These are phyloP conservation scores for Cephus cinctus DNA, from an alignment of 1,140 invertebrate species.

Conservation along the genomic window DNA sequence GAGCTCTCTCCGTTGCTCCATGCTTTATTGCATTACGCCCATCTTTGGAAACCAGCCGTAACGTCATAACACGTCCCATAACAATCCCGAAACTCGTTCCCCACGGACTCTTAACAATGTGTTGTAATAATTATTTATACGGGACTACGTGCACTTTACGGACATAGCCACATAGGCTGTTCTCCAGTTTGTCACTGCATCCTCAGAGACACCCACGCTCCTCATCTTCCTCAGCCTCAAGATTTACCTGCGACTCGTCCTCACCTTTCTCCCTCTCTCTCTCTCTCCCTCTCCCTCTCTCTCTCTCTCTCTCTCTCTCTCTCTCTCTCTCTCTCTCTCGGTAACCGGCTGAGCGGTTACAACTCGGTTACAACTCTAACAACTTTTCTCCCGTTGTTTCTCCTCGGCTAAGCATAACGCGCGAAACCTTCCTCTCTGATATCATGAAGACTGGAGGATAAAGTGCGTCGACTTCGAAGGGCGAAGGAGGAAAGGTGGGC, in stretches of 20 bases:
- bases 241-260: constrained; percentile 8
- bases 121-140: constrained; percentile 21
- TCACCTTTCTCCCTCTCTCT: constrained; percentile 6
- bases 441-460: too few relatives aligned
- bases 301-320: background rate
- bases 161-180: background rate
- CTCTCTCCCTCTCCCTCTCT: constrained; percentile 1
- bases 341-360: too few relatives aligned
- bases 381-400: too few relatives aligned
- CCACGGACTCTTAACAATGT: constrained; percentile 13
- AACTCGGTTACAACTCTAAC: too few relatives aligned
- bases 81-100: constrained; percentile 22
- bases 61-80: constrained; percentile 24
- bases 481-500: background rate
- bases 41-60: constrained; percentile 24
- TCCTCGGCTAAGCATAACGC: too few relatives aligned
- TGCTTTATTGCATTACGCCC: too few relatives aligned
- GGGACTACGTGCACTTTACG: background rate
- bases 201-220: background rate
- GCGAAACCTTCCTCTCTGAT: too few relatives aligned
- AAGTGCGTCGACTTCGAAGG: too few relatives aligned
- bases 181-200: background rate
- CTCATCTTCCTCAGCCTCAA: background rate
- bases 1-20: too few relatives aligned
- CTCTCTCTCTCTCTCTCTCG: constrained; percentile 3